Conservation (phyloP, 2,797 vertebrate genomes). For the Sebastes umbrosus region DNA sequence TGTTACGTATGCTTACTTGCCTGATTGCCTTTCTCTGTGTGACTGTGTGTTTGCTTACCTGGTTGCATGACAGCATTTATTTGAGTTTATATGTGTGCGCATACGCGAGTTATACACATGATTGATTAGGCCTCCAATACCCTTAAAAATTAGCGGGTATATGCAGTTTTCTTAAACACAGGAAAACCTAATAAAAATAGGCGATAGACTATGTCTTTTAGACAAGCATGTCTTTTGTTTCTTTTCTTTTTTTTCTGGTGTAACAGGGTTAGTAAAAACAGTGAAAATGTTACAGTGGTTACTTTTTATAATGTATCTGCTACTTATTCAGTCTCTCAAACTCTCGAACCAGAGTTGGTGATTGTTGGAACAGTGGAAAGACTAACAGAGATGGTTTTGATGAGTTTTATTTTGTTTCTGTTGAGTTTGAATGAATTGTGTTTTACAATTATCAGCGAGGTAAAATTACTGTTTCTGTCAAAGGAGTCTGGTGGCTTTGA, state of each 20-base stretch:
- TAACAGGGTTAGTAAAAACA: neutral
- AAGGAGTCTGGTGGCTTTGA: neutral
- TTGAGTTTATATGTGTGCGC: neutral
- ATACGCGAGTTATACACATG: neutral
- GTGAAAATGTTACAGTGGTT: neutral
- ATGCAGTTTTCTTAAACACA: neutral
- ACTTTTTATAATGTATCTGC: no score
- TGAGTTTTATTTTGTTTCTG: neutral
- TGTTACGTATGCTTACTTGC: neutral
- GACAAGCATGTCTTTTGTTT: neutral
- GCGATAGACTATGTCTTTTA: neutral
- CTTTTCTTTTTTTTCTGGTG: neutral
- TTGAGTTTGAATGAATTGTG: neutral
- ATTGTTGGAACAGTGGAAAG: neutral
- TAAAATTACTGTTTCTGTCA: neutral
- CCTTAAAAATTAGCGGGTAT: neutral
- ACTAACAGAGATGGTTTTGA: neutral
- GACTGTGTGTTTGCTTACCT: neutral
- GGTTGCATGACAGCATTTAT: neutral
- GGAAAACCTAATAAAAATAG: neutral
- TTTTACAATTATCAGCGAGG: no score
- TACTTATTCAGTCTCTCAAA: neutral
- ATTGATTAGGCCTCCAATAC: neutral
- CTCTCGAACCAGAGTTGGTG: neutral
- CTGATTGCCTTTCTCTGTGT: conserved; percentile 4